Evolutionary conservation across 2,113 vertebrate species (phyloP).

Genomic region (Psammodynastes pulverulentus): DNA sequence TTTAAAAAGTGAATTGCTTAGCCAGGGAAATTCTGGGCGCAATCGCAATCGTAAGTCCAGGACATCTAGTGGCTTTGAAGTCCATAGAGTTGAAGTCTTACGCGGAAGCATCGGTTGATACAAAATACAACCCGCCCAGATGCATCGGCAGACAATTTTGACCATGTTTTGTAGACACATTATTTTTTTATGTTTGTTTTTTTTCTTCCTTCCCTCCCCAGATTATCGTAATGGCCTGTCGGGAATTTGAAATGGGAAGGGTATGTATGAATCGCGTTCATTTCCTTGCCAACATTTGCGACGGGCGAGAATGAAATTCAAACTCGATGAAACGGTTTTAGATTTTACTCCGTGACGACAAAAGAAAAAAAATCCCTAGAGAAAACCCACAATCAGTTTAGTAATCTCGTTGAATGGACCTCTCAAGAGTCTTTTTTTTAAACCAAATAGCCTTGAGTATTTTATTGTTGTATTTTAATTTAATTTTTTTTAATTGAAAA

Average conservation of each 20-base stretch:
- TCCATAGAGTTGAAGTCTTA: neutral
- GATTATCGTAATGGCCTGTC: conserved; percentile 98
- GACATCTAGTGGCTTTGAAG: neutral
- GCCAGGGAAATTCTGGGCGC: neutral
- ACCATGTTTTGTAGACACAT: conserved; percentile 5
- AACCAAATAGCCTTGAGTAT: neutral
- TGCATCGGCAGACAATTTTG: neutral
- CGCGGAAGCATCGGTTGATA: neutral
- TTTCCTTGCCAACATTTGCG: neutral
- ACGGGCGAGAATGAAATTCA: neutral
- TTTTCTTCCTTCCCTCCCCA: conserved; percentile 51
- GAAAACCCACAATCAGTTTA: neutral
- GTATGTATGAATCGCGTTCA: conserved; percentile 71
- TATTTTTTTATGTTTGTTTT: too few species aligned
- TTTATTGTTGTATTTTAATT: too few species aligned
- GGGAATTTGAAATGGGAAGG: conserved; percentile 99
- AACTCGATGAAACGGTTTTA: neutral
- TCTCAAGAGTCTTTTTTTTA: neutral
- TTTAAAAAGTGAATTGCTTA: neutral
- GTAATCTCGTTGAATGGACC: neutral
- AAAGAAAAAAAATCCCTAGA: neutral
- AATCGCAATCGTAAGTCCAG: neutral
- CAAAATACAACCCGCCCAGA: neutral
- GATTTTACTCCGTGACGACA: neutral
- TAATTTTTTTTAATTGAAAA: too few species aligned